Conservation (phyloP, 2,113 vertebrate genomes). For the Podiceps cristatus region DNA sequence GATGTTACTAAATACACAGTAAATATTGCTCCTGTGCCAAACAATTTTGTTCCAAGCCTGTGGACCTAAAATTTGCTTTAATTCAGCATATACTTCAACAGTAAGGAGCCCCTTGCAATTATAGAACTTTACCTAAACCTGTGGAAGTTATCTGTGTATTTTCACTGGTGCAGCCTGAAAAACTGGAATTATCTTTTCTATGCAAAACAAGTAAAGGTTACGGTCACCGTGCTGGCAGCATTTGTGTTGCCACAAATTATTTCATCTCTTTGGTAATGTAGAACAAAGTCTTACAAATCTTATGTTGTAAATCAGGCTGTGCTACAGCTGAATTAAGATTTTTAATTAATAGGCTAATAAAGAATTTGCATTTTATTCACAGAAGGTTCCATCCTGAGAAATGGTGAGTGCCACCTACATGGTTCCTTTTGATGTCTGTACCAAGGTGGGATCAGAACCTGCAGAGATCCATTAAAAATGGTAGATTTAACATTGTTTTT, state of each 20-base stretch:
- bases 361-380: neutral
- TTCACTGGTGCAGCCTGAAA: neutral
- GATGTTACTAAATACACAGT: neutral
- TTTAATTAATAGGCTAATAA: neutral
- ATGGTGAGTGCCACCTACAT: neutral
- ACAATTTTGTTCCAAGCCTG: neutral
- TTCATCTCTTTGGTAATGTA: neutral
- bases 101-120: neutral
- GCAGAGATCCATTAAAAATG: neutral
- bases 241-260: neutral
- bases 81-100: neutral
- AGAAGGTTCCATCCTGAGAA: neutral
- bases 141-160: neutral
- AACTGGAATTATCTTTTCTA: neutral
- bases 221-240: neutral
- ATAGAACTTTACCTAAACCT: neutral
- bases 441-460: neutral
- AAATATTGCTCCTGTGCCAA: neutral
- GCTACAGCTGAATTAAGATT: neutral
- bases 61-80: neutral
- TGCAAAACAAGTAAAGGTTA: neutral
- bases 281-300: neutral
- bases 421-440: neutral
- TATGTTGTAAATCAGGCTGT: neutral
- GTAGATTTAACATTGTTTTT: neutral